These are phyloP conservation scores for Caradrina clavipalpis DNA, from an alignment of 2,888 invertebrate genomes.

Conservation along the genomic window DNA sequence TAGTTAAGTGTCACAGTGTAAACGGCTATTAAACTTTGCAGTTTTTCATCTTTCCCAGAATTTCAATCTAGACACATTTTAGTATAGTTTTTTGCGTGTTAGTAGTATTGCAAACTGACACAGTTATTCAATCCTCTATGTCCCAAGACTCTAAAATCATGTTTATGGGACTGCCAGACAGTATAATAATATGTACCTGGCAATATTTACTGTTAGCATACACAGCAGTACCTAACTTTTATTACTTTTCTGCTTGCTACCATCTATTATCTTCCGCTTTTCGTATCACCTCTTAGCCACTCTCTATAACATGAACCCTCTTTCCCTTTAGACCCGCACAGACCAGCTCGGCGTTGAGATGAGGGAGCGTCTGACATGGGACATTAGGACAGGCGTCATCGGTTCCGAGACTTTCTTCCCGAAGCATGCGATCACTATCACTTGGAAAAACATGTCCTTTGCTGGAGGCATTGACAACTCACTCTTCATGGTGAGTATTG, in stretches of 20 bases:
- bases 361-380: constrained; percentile 96
- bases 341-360: constrained; percentile 97
- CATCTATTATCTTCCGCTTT: neutral
- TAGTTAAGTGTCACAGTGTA: no score
- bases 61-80: no score
- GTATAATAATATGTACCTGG: no score
- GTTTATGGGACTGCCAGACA: no score
- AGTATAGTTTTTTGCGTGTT: no score
- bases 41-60: neutral
- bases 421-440: constrained; percentile 96
- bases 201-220: no score
- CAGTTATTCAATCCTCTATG: no score
- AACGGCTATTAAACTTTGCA: neutral
- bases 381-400: constrained; percentile 96
- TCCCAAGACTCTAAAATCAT: no score
- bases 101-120: no score
- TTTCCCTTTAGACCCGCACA: constrained; percentile 90
- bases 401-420: constrained; percentile 97
- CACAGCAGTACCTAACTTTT: no score
- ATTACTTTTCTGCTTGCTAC: no score
- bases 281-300: neutral
- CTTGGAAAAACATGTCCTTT: constrained; percentile 99
- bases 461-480: constrained; percentile 96
- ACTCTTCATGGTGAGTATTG: constrained; percentile 91
- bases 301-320: neutral